Base-by-base conservation (phyloP, 2,888 invertebrate species). In the Eustalomyia histrio region DNA sequence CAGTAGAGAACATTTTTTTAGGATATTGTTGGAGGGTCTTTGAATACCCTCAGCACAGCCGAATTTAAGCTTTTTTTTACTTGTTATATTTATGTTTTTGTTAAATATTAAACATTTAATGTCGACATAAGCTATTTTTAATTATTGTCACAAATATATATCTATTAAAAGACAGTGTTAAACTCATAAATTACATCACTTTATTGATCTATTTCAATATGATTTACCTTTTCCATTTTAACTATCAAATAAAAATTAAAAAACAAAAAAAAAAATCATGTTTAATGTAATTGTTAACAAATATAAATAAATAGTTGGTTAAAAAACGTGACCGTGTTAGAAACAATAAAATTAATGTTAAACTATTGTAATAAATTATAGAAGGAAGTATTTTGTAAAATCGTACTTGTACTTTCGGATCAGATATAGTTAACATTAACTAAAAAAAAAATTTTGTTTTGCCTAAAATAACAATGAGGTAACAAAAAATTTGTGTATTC, bases 261-360 rank as follows among this genome's bases (percentile, higher is more conserved):
- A 39, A 35, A 67, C 60, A 29, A 29, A 29, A 29, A 3, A 65
- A 67, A 6, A 29, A 24, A 10, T 67, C 52, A 60, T 67, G 65
- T 67, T 74, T 60, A 67, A 58, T 74, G 39, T 67, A 67, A 67
- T 53, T n/a, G 43, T 53, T 67, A 63, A 55, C 43, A 76, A 68
- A 67, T 75, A 60, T 75, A 60, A 29, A 21, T 29, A 24, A 50
- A 12, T 39, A 29, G 53, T 53, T 68, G 9, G 29, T 12, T 17
- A 17, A 43, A 71, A 76, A 76, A 64, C 80, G 80, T 80, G 80
- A 76, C 68, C 73, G 53, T 80, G 58, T 73, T 76, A 43, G 50
- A 80, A 60, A 64, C 80, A 80, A 76, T 73, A 76, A 80, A 80
- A 73, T 64, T 58, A 53, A 80, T 76, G 72, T 68, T 72, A 57